Evolutionary conservation across 2,113 vertebrate species (phyloP).

Genomic region (Caloenas nicobarica): DNA sequence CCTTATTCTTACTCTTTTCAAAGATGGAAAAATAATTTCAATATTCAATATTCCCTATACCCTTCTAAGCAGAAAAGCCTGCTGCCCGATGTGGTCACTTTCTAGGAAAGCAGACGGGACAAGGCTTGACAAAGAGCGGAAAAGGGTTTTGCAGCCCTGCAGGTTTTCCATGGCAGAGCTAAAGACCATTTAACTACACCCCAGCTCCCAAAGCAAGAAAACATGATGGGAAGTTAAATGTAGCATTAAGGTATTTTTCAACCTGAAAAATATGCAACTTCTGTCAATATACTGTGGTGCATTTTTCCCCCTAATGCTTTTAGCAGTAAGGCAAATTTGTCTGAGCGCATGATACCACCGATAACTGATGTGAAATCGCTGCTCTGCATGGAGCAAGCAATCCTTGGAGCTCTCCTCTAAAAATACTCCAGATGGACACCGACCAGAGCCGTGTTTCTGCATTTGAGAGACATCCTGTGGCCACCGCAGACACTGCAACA

Average conservation of each 20-base stretch:
- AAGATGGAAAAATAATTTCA: neutral
- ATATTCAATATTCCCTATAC: neutral
- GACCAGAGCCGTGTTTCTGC: neutral
- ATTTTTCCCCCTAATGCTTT: neutral
- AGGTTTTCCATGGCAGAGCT: neutral
- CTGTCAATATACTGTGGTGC: neutral
- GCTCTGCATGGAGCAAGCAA: rapidly evolving
- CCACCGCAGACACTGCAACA: neutral
- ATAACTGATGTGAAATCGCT: rapidly evolving
- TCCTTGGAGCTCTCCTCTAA: neutral
- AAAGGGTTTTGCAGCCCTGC: neutral
- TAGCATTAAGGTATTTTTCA: neutral
- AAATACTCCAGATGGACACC: neutral
- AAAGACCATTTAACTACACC: neutral
- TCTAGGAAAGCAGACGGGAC: neutral
- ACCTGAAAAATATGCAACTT: neutral
- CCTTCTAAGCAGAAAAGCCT: neutral
- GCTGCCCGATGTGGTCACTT: neutral
- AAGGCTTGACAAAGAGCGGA: neutral
- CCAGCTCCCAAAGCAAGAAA: neutral
- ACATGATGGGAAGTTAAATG: neutral
- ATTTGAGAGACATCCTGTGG: slow-evolving; percentile 61
- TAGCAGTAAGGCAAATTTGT: neutral
- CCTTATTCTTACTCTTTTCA: neutral
- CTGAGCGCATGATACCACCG: rapidly evolving